Percentiles rank a stretch among this genome's conserved stretches.
phyloP scores from a whole-genome alignment of 2,888 invertebrate genomes.

The Polylopha cassiicola region DNA sequence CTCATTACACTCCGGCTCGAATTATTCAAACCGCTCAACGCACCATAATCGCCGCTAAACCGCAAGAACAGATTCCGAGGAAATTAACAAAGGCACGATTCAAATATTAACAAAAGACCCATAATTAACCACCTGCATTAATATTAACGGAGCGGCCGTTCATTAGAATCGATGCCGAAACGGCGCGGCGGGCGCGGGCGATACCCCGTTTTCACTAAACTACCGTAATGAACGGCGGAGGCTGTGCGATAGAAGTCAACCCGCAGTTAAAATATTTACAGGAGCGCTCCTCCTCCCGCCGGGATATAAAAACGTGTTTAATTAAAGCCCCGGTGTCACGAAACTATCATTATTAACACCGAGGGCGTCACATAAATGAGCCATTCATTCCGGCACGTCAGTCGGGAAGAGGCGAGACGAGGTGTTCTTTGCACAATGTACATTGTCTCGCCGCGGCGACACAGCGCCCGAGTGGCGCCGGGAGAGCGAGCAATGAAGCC shows the following conservation, averaged over 20 bases:
- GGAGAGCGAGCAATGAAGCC: slow-evolving; percentile 47
- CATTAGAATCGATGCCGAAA: no score
- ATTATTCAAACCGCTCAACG: slow-evolving; percentile 19
- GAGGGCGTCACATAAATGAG: slow-evolving; percentile 35
- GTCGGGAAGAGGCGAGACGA: slow-evolving; percentile 14
- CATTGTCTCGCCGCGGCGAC: slow-evolving; percentile 38
- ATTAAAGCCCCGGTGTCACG: slow-evolving; percentile 30
- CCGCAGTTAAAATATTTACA: slow-evolving; percentile 8
- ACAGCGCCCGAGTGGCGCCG: slow-evolving; percentile 31
- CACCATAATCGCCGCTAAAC: slow-evolving; percentile 19
- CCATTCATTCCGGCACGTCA: slow-evolving; percentile 17
- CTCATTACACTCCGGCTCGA: slow-evolving; percentile 19
- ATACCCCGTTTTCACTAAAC: background rate
- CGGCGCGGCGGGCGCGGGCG: background rate
- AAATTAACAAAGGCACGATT: slow-evolving; percentile 6
- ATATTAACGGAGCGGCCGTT: no score
- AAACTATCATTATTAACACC: slow-evolving; percentile 46
- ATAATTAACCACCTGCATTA: no score
- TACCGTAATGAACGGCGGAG: slow-evolving; percentile 1
- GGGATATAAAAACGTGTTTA: slow-evolving; percentile 17
- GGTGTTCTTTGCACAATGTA: slow-evolving; percentile 31
- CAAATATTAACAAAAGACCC: slow-evolving; percentile 12
- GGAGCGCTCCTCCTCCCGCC: slow-evolving; percentile 3
- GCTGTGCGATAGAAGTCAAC: slow-evolving; percentile 4
- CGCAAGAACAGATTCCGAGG: slow-evolving; percentile 11